Conservation (phyloP, 2,888 invertebrate species). For the Orthosia incerta region DNA sequence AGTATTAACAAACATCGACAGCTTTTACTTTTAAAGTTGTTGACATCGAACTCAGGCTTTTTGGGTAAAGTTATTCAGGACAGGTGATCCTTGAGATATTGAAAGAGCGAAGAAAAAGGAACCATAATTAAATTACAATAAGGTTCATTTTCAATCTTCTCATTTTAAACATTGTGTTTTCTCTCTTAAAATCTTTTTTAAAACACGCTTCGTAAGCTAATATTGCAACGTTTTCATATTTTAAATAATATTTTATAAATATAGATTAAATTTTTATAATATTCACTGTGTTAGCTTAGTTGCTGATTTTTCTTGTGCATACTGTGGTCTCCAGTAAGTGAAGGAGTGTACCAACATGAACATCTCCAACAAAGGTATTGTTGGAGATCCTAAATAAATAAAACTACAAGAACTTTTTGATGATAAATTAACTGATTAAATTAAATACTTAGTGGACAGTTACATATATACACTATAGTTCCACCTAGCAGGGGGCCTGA, state of each 20-base stretch:
- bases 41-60: not conserved
- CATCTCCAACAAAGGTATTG: no score
- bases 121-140: accelerated
- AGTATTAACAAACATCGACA: not conserved
- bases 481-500: slow-evolving; percentile 27
- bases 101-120: not conserved
- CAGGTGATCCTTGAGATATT: not conserved
- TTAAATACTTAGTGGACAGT: not conserved
- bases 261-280: no score
- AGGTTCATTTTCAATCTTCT: not conserved
- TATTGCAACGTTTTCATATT: no score
- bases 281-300: no score
- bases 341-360: no score
- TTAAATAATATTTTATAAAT: no score
- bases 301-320: no score
- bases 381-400: no score
- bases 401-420: not conserved
- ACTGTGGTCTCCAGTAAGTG: no score
- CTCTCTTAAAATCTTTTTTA: not conserved
- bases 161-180: not conserved
- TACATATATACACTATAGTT: not conserved
- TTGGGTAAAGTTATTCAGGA: not conserved
- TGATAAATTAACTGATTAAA: slow-evolving; percentile 1
- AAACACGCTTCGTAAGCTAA: no score
- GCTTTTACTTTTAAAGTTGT: slow-evolving; percentile 39